A percentile compares a stretch with the other conserved stretches of the same genome.
Evolutionary conservation across 2,888 invertebrate genomes (phyloP).

Genomic region (Phyto melanocephala): DNA sequence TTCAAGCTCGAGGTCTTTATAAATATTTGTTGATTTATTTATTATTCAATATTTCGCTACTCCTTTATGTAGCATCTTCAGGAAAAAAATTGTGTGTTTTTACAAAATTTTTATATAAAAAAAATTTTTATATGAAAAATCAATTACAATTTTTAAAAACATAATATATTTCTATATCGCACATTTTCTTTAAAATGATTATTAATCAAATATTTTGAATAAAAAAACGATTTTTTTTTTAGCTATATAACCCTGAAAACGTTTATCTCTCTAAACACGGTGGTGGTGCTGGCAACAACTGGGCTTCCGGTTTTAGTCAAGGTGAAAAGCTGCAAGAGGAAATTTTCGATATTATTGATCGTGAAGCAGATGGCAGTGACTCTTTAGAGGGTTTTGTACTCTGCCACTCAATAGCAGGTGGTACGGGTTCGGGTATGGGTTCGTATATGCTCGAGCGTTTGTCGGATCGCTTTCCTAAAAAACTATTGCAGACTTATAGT

Average conservation of each 20-base stretch:
- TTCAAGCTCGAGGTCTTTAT: no score
- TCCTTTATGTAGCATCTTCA: no score
- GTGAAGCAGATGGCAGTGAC: conserved; percentile 99
- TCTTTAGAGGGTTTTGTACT: conserved; percentile 98
- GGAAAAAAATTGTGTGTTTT: no score
- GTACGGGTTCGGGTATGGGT: conserved; percentile 99
- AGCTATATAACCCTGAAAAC: conserved; percentile 99
- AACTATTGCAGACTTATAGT: conserved; percentile 98
- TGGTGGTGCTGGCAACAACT: conserved; percentile 99
- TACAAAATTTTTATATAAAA: no score
- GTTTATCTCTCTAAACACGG: conserved; percentile 98
- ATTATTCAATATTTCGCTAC: no score
- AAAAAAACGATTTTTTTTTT: conserved; percentile 12
- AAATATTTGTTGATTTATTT: no score
- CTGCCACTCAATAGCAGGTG: conserved; percentile 99
- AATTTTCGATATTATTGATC: conserved; percentile 98
- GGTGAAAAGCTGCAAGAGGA: conserved; percentile 96
- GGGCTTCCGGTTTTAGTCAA: conserved; percentile 98
- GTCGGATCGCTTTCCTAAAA: conserved; percentile 97
- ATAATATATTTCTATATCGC: no score
- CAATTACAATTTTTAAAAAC: no score
- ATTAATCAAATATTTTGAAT: no score
- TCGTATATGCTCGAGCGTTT: conserved; percentile 95
- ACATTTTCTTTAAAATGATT: no score
- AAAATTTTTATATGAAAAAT: no score